Percentiles rank a stretch among this genome's conserved stretches.
These are phyloP conservation scores for Ectemnius continuus DNA, from an alignment of 2,888 invertebrate genomes.

Conservation along the genomic window DNA sequence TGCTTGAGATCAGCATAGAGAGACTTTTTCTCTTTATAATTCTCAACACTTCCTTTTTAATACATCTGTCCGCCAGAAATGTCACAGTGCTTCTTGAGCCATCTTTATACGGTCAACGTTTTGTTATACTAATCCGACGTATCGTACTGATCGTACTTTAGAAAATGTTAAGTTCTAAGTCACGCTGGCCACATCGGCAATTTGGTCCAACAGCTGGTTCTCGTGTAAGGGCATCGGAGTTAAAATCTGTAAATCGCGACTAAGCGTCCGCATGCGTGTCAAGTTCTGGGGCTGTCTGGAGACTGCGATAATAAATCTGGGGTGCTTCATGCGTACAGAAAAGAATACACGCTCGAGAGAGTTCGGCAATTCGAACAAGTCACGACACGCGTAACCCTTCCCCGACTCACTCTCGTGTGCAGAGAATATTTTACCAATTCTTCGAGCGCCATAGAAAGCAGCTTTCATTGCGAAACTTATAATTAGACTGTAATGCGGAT, in stretches of 20 bases:
- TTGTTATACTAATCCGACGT: constrained; percentile 46
- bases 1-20: background rate
- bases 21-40: background rate
- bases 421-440: too few species aligned
- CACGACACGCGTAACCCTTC: too few species aligned
- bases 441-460: too few species aligned
- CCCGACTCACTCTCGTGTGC: too few species aligned
- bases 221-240: constrained; percentile 54
- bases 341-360: too few species aligned
- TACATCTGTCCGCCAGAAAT: constrained; percentile 27
- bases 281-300: too few species aligned
- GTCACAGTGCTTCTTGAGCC: constrained; percentile 39
- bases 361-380: too few species aligned
- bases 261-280: constrained; percentile 17
- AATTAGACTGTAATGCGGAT: too few species aligned
- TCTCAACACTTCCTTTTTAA: background rate
- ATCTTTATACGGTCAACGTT: constrained; percentile 21
- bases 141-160: constrained; percentile 35
- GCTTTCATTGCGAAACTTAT: too few species aligned
- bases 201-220: constrained; percentile 73
- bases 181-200: constrained; percentile 52
- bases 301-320: too few species aligned
- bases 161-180: constrained; percentile 54
- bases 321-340: too few species aligned
- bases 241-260: constrained; percentile 60